phyloP scores from a whole-genome alignment of 1,140 invertebrate species.

The Eriosoma lanigerum region DNA sequence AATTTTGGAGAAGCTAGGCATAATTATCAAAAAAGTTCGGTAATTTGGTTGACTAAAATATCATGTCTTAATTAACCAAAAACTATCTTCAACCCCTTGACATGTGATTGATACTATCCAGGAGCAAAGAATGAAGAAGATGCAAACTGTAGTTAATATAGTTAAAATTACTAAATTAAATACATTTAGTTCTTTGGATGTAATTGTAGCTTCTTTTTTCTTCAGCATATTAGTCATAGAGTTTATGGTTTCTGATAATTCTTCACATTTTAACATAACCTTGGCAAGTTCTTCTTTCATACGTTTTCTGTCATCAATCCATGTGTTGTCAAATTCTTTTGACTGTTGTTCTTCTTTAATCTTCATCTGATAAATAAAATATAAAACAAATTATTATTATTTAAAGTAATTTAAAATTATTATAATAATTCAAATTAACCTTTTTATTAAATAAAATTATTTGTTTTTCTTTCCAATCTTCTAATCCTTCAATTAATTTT shows the following conservation, averaged over 20 bases:
- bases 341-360: background rate
- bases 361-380: background rate
- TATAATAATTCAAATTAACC: background rate
- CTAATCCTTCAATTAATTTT: background rate
- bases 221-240: background rate
- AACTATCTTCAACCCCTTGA: too few relatives aligned
- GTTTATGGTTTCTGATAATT: background rate
- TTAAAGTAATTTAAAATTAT: background rate
- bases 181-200: background rate
- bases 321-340: background rate
- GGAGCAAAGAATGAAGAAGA: too few relatives aligned
- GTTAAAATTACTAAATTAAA: background rate
- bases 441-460: conserved; percentile 4
- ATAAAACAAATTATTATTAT: background rate
- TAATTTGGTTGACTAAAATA: too few relatives aligned
- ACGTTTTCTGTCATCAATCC: background rate
- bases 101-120: too few relatives aligned
- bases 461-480: background rate
- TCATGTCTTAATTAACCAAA: too few relatives aligned
- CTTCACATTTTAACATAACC: background rate
- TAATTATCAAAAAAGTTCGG: too few relatives aligned
- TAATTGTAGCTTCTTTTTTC: too few relatives aligned
- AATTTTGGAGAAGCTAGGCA: too few relatives aligned
- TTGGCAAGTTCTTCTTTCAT: background rate
- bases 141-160: too few relatives aligned